Evolutionary conservation across 2,888 invertebrate species (phyloP), one percentile per base, ranked within the genome.

Genomic region (Mantis religiosa): DNA sequence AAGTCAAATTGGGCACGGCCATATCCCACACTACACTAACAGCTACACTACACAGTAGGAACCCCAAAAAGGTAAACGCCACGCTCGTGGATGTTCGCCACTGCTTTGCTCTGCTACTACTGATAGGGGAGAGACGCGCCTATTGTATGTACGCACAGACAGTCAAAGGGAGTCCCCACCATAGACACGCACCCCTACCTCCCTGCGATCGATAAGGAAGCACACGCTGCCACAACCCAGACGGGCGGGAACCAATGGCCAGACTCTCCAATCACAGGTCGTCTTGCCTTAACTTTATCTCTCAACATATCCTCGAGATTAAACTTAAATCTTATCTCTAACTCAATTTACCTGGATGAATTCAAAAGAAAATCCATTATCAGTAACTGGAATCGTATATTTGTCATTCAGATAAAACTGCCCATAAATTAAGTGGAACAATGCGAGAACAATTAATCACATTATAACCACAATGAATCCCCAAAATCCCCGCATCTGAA

Each of bases 171-270:
- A 34, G 34, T 34, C 84, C 84, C 34, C 84, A 30, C 15, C 34
- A 41, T n/a, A 85, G 54, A 41, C 41, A 47, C 54, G 25, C 20
- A 71, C 54, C 20, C 25, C 20, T 25, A 15, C 15, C 54, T 71
- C 54, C 20, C 54, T 27, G 41, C n/a, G 85, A 85, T 85, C 85
- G 85, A 85, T 85, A 85, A 41, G 34, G 8, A 41, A 84, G 41
- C 85, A 85, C 47, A 54, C 85, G 85, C 47, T 27, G 28, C 28
- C 27, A 83, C n/a, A 27, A 28, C 83, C 83, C 28, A 41, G 47
- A 85, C 27, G 34, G 27, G 85, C 85, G 85, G 85, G 85, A 85
- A 47, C 85, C 85, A 85, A 85, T 85, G 85, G 85, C 41, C 85
- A 47, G 54, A 47, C 34, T 47, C n/a, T 85, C 85, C 85, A 85